Evolutionary conservation across 2,113 vertebrate genomes (phyloP), one percentile per base, ranked within the genome.

Genomic region (Argyrosomus japonicus): DNA sequence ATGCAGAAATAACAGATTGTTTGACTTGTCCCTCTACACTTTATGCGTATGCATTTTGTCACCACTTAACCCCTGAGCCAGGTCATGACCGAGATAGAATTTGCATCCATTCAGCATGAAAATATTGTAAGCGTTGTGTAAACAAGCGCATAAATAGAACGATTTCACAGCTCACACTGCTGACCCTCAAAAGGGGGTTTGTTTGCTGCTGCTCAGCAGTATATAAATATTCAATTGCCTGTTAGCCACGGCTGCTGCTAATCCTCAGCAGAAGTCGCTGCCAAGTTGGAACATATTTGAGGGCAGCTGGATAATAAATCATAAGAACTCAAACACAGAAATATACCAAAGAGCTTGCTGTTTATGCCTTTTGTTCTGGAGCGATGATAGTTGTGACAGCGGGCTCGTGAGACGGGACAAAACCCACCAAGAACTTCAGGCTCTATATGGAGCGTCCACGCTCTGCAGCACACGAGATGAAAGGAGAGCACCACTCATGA

Each of bases 171-270:
- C 62, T 89, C 77, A 23, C 76, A 56, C 60, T 68, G 51, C 68
- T 91, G 77, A 88, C 89, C 89, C 77, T 86, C 67, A 67, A 78
- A 86, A 84, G 70, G 62, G 77, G 60, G 60, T 86, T 87, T 86
- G 86, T 88, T 82, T 92, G 81, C 68, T 8, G 21, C 81, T 51
- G 70, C 70, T 85, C 71, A 72, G 80, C 74, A 71, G 68, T 74
- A 83, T 88, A 89, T 93, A 93, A 93, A 93, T 93, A 92, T 93
- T 93, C 90, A 91, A 90, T 90, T 88, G 87, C 78, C 81, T 86
- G 70, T 87, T 93, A 81, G 85, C 83, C 81, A 72, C 71, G 84
- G 81, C 83, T 89, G 89, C 88, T 81, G 77, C 76, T 94, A 94
- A 91, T 91, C 91, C 82, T 76, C 72, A 45, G 68, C 67, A 76